A percentile compares a stretch with the other conserved stretches of the same genome.
These are phyloP conservation scores for Acipenser oxyrinchus DNA, from an alignment of 2,797 vertebrate species.

Conservation along the genomic window DNA sequence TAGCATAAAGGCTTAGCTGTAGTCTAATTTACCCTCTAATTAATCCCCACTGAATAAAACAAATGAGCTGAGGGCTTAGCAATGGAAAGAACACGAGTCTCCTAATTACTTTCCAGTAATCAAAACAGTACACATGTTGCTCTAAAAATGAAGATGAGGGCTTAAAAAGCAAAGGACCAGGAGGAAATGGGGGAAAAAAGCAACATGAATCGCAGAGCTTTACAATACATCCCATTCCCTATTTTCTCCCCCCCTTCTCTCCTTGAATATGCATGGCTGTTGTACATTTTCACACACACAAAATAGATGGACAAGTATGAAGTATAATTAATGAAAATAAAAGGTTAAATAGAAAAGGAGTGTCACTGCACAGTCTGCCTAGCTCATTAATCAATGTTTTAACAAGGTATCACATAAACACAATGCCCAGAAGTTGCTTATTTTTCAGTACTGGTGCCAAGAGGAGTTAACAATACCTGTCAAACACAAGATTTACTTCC, in stretches of 20 bases:
- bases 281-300: not conserved
- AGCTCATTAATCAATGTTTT: slow-evolving; percentile 4
- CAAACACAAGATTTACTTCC: slow-evolving; percentile 1
- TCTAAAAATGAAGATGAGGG: not conserved
- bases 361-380: not conserved
- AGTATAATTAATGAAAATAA: slow-evolving; percentile 1
- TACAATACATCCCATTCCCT: not conserved
- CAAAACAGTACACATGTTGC: slow-evolving; percentile 4
- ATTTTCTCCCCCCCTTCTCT: not conserved
- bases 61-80: slow-evolving; percentile 2
- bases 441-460: slow-evolving; percentile 6
- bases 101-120: slow-evolving; percentile 4
- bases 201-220: not conserved
- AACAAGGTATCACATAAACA: slow-evolving; percentile 4
- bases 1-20: not conserved
- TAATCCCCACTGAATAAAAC: not conserved
- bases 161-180: not conserved
- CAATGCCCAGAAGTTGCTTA: not conserved
- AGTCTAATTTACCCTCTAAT: slow-evolving; percentile 2
- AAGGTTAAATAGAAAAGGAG: slow-evolving; percentile 1
- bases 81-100: not conserved
- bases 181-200: not conserved
- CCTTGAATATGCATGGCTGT: not conserved
- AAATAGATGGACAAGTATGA: not conserved
- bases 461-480: slow-evolving; percentile 3